A percentile compares a stretch with the other conserved stretches of the same genome.
phyloP scores from a whole-genome alignment of 1,140 invertebrate species.

The Meloidogyne exigua region DNA sequence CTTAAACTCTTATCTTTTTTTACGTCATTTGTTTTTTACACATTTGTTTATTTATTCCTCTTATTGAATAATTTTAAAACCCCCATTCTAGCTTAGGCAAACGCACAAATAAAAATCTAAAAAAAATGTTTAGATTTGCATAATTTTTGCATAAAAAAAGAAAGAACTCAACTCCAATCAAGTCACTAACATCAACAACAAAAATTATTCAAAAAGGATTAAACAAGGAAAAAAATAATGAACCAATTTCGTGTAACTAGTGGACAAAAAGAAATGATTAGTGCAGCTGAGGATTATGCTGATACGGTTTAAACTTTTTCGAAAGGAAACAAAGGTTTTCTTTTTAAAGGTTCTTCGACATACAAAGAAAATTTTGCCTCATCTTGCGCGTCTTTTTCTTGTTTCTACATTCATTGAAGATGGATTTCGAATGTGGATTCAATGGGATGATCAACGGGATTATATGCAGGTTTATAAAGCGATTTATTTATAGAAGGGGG shows the following conservation, averaged over 20 bases:
- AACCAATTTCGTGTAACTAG: slow-evolving; percentile 32
- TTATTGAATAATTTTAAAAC: not conserved
- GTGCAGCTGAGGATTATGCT: slow-evolving; percentile 42
- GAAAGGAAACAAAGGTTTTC: not conserved
- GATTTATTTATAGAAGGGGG: too few relatives aligned
- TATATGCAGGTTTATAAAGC: slow-evolving; percentile 78
- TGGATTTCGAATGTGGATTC: slow-evolving; percentile 95
- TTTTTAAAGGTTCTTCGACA: slow-evolving; percentile 54
- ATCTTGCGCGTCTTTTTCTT: slow-evolving; percentile 89
- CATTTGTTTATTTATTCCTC: too few relatives aligned
- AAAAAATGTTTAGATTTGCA: not conserved
- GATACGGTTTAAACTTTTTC: slow-evolving; percentile 38
- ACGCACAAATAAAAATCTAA: not conserved
- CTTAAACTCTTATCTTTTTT: too few relatives aligned
- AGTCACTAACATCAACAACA: not conserved
- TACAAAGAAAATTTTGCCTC: slow-evolving; percentile 85
- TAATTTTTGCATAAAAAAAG: not conserved
- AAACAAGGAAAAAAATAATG: slow-evolving; percentile 33
- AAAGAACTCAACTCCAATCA: not conserved
- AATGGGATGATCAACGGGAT: slow-evolving; percentile 95
- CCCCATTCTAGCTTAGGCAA: too few relatives aligned
- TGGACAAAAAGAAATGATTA: slow-evolving; percentile 34
- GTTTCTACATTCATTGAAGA: slow-evolving; percentile 99
- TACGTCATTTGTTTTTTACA: too few relatives aligned
- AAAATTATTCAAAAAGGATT: not conserved